Evolutionary conservation across 1,140 invertebrate species (phyloP), one percentile per base, ranked within the genome.

Genomic region (Drosophila ficusphila): DNA sequence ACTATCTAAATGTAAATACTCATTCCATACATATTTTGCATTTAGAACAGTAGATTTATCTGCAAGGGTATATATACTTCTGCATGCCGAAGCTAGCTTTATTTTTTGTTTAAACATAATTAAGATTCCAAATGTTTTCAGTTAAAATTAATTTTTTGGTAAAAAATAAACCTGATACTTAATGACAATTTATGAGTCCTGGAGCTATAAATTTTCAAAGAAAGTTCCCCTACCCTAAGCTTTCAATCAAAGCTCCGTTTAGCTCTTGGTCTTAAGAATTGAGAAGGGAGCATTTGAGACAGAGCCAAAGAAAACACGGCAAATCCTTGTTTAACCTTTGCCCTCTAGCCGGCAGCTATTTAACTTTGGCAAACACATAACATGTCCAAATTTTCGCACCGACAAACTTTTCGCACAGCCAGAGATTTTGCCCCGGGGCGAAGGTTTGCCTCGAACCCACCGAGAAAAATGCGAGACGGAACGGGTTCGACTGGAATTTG

Each of bases 251-350:
- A 52, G 33, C 42, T 12, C 29, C 27, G 25, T 11, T 9, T 7
- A 46, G n/a, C 25, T 27, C 44, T 12, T 68, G 31, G 5, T 21
- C 18, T 8, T n/a, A 6, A n/a, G 14, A 29, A 34, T 16, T 11
- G 8, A 25, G 18, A 21, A 7, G 16, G 21, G n/a, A 25, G 12
- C 25, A 7, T 16, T 25, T n/a, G 14, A 71, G 68, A 46, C 44
- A 57, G 53, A 44, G 31, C 34, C n/a, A 23, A 62, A 53, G 42
- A 74, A 76, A 86, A 86, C 81, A 88, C 67, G 82, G 57, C 76
- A 86, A 86, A 86, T 86, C 81, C 82, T 88, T 86, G 81, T 81
- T 86, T 88, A 86, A 86, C 81, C 81, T 86, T 86, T 86, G 81
- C 48, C 75, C 81, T 51, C 76, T 51, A 51, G 83, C 69, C 82